Conservation (phyloP, 2,888 invertebrate species). For the Dascillus cervinus region DNA sequence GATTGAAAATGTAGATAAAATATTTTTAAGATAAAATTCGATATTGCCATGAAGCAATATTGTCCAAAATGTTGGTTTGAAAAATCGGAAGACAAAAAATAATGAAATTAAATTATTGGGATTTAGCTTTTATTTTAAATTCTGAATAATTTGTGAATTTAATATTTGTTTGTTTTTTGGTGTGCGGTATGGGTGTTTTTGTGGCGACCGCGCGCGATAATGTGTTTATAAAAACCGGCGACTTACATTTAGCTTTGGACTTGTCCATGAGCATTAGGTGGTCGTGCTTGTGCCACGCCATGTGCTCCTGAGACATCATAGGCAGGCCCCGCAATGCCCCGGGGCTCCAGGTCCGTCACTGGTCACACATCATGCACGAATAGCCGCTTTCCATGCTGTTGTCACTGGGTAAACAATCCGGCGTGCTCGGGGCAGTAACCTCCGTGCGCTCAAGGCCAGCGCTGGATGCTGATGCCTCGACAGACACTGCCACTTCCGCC, state of each 20-base stretch:
- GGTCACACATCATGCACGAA: conserved; percentile 23
- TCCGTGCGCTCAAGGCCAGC: conserved; percentile 39
- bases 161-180: too few relatives aligned
- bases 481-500: conserved; percentile 36
- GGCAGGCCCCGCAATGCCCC: conserved; percentile 41
- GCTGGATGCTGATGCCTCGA: conserved; percentile 35
- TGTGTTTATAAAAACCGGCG: too few relatives aligned
- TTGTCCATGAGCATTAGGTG: conserved; percentile 67
- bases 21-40: too few relatives aligned
- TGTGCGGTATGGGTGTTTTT: too few relatives aligned
- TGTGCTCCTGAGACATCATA: conserved; percentile 46
- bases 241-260: conserved; percentile 63
- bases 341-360: conserved; percentile 53
- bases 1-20: too few relatives aligned
- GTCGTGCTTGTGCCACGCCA: conserved; percentile 71
- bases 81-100: too few relatives aligned
- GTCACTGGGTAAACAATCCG: conserved; percentile 43
- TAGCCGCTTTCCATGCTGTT: conserved; percentile 29
- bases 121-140: too few relatives aligned
- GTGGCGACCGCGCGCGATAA: too few relatives aligned
- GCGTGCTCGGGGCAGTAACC: conserved; percentile 43
- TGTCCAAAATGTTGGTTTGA: too few relatives aligned
- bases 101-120: too few relatives aligned
- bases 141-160: too few relatives aligned
- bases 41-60: too few relatives aligned